phyloP scores from a whole-genome alignment of 2,113 vertebrate species.

The Neogobius melanostomus region DNA sequence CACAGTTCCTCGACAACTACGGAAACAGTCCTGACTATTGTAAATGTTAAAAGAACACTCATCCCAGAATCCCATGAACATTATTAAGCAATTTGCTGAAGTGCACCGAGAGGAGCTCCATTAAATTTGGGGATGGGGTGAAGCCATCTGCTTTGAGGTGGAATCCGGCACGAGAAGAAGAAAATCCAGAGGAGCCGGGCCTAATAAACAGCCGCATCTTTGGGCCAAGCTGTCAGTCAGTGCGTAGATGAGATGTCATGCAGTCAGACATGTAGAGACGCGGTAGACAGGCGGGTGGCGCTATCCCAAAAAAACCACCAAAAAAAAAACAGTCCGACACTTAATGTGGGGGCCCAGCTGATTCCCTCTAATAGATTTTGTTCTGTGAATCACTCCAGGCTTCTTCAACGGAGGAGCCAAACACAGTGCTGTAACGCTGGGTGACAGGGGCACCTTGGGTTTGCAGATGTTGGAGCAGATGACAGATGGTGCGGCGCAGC shows the following conservation, averaged over 20 bases:
- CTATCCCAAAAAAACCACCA: constrained; percentile 23
- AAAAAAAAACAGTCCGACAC: constrained; percentile 55
- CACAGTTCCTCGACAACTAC: background rate
- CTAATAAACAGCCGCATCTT: constrained; percentile 54
- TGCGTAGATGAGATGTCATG: constrained; percentile 61
- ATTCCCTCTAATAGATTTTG: constrained; percentile 66
- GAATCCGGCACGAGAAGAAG: constrained; percentile 44
- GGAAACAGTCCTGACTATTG: background rate
- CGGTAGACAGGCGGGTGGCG: constrained; percentile 47
- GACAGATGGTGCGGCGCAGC: constrained; percentile 81
- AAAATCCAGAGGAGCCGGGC: constrained; percentile 46
- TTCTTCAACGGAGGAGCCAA: constrained; percentile 77
- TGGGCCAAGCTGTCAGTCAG: constrained; percentile 65
- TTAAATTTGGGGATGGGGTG: constrained; percentile 48
- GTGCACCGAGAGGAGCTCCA: constrained; percentile 47
- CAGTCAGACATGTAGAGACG: constrained; percentile 60
- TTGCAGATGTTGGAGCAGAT: constrained; percentile 82
- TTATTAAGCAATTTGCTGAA: constrained; percentile 53
- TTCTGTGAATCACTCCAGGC: constrained; percentile 69
- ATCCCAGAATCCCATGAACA: constrained; percentile 26
- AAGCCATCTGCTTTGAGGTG: constrained; percentile 67
- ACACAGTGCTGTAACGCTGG: constrained; percentile 75
- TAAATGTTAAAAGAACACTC: background rate
- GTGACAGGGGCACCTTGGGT: constrained; percentile 85
- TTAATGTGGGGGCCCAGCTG: constrained; percentile 59